Conservation (phyloP, 1,140 invertebrate species). For the Pollicipes pollicipes region DNA sequence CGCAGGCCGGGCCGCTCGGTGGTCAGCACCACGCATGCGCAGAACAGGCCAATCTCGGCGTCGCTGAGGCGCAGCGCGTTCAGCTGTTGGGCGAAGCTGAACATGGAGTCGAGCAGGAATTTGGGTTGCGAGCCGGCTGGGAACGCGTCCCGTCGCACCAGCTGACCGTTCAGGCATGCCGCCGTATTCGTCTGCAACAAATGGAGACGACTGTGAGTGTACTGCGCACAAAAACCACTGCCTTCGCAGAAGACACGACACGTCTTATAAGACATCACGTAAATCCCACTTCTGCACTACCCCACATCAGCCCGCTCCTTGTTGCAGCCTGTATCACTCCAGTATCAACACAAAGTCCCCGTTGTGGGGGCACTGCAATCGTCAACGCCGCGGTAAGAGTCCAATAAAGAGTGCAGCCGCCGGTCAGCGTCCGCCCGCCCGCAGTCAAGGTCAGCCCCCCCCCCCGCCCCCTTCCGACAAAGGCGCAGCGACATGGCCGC, state of each 20-base stretch:
- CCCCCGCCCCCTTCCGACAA: not conserved
- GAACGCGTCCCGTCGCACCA: constrained; percentile 72
- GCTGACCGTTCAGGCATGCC: constrained; percentile 79
- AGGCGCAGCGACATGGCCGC: not conserved
- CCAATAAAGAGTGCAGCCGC: too few species aligned
- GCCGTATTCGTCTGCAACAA: constrained; percentile 31
- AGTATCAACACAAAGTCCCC: too few species aligned
- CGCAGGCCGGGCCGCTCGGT: constrained; percentile 76
- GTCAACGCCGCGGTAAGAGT: too few species aligned
- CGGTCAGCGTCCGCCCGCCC: not conserved
- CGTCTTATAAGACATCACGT: too few species aligned
- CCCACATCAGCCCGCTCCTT: too few species aligned
- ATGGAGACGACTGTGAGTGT: constrained; percentile 8
- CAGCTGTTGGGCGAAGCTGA: constrained; percentile 88
- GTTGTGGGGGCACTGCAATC: too few species aligned
- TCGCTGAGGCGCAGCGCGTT: constrained; percentile 76
- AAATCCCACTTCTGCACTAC: too few species aligned
- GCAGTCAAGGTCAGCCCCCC: not conserved
- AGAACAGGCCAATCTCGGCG: constrained; percentile 82
- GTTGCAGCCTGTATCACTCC: too few species aligned
- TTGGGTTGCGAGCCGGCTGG: constrained; percentile 61
- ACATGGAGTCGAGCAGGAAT: constrained; percentile 89
- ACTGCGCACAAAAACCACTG: too few species aligned
- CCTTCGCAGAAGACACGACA: too few species aligned
- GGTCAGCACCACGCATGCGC: constrained; percentile 83